A percentile compares a stretch with the other conserved stretches of the same genome.
Evolutionary conservation across 2,888 invertebrate genomes (phyloP).

Genomic region (Napeogenes sylphis): DNA sequence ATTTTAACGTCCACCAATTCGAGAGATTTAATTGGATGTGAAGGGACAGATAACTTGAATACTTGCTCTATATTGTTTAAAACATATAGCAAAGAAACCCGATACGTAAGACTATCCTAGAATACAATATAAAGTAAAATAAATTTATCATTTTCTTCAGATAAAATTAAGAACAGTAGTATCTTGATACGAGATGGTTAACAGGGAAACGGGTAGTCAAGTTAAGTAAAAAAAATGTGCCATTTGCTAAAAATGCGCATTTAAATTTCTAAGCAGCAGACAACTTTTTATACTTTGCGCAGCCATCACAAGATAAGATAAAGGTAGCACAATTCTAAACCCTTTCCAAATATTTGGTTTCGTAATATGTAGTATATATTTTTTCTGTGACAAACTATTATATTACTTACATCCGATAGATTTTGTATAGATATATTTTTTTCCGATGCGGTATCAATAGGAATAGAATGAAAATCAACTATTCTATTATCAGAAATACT

Average conservation of each 20-base stretch:
- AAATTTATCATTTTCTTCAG: neutral
- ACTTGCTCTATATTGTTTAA: slow-evolving; percentile 62
- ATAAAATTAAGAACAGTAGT: no score
- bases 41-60: slow-evolving; percentile 53
- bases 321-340: neutral
- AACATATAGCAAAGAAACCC: slow-evolving; percentile 56
- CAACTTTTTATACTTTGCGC: no score
- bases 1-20: slow-evolving; percentile 49
- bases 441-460: slow-evolving; percentile 54
- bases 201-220: no score
- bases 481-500: slow-evolving; percentile 44
- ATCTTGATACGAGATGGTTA: no score
- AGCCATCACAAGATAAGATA: neutral
- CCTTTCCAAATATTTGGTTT: neutral
- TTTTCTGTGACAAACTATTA: neutral
- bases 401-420: slow-evolving; percentile 46
- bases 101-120: slow-evolving; percentile 52
- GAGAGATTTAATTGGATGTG: slow-evolving; percentile 47
- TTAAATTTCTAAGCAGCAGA: no score
- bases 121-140: slow-evolving; percentile 27
- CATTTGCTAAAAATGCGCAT: no score
- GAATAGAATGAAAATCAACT: slow-evolving; percentile 61
- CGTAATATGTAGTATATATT: no score
- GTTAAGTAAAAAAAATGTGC: no score
- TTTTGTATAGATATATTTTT: slow-evolving; percentile 53